Percentiles rank a stretch among this genome's conserved stretches.
Conservation (phyloP, 1,140 invertebrate genomes). For the Papilio machaon region DNA sequence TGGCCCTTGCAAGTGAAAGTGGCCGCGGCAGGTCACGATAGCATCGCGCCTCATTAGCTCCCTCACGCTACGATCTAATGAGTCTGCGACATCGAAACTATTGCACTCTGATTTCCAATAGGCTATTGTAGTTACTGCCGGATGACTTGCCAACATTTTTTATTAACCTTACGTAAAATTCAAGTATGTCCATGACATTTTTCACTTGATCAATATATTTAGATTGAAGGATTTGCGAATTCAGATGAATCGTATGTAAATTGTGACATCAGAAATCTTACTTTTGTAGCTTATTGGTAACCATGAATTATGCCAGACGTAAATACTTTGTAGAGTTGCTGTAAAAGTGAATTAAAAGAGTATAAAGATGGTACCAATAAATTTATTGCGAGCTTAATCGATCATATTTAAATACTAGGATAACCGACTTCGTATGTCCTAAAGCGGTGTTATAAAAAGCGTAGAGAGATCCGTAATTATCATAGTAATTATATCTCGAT, state of each 20-base stretch:
- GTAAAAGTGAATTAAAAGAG: background rate
- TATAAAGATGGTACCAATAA: background rate
- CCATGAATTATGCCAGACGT: background rate
- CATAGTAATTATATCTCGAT: constrained; percentile 45
- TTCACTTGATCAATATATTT: background rate
- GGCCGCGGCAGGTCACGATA: constrained; percentile 55
- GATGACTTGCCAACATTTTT: constrained; percentile 47
- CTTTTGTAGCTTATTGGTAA: background rate
- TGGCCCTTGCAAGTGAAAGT: constrained; percentile 71
- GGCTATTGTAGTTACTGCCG: background rate
- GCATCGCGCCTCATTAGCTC: constrained; percentile 68
- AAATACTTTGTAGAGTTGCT: background rate
- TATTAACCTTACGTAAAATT: background rate
- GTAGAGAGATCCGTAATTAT: constrained; percentile 28
- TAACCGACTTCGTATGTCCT: background rate
- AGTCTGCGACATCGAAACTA: constrained; percentile 58
- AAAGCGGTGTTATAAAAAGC: constrained; percentile 34
- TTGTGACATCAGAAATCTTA: background rate
- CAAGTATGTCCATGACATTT: background rate
- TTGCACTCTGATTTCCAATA: constrained; percentile 55
- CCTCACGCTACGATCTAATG: constrained; percentile 66
- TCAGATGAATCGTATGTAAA: background rate
- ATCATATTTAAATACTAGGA: constrained; percentile 28
- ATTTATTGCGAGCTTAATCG: background rate
- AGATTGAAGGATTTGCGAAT: background rate